Base-by-base conservation (phyloP, 2,113 vertebrate genomes). In the Aspiorhynchus laticeps region DNA sequence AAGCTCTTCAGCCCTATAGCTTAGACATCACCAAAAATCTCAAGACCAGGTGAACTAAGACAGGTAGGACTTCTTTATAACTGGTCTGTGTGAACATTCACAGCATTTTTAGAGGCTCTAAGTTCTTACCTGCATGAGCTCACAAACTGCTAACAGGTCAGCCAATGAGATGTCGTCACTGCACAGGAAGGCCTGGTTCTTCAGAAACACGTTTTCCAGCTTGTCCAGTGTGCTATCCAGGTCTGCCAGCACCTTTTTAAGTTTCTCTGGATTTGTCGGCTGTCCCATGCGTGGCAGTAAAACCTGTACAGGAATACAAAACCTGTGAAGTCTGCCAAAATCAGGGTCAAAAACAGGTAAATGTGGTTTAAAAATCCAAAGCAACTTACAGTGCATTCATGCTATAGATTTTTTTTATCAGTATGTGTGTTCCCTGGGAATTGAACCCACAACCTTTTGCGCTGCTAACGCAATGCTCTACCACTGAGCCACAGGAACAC, bases 151-250 rank as follows among this genome's bases (percentile, higher is more conserved):
- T 6, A 96, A 91, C 84, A 96, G 91, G 89, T 96, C 95, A 0
- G 95, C 95, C 88, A 96, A 7, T 0, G 91, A 93, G 90, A 96
- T 89, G 91, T 95, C 93, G 61, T 95, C 93, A 0, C 94, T 93
- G 1, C 95, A 96, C 15, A 96, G 91, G 90, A 95, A 96, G 1
- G 93, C 88, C 87, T 94, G 91, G 0, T 91, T 71, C 48, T 92
- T 88, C 0, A 96, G 92, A 33, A 95, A 95, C 94, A 95, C 94
- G 56, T 88, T 74, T 85, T 95, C 94, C 92, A 95, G 87, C 61
- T 87, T 89, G 3, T 93, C 93, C 86, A 96, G 89, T 0, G 93
- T 95, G 28, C 69, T 76, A 0, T 88, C 86, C 9, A 96, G 91
- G 71, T 94, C 82, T 2, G 86, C 80, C 36, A 95, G 87, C 0